Base-by-base conservation (phyloP, 53 echinoderm and acorn worm species). In the Hippasteria phrygiana region DNA sequence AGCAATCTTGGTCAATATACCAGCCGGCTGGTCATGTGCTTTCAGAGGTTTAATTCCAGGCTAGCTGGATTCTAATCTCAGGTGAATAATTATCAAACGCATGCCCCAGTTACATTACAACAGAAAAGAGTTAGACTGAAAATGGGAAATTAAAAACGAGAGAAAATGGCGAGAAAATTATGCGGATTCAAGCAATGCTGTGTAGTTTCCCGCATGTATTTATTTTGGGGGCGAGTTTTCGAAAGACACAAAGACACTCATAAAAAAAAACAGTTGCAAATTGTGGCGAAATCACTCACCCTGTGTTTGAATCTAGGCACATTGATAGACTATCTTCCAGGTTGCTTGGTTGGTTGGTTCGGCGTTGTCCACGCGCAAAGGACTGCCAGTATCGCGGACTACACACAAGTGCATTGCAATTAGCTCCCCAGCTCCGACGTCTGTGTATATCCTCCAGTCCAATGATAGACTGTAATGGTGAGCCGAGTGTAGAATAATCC, bases 1-100 rank as follows among this genome's bases (percentile, higher is more conserved):
- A 76, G 76, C 76, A 76, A 76, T 76, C 50, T 53, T 76, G 32
- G 76, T 76, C 76, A 76, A 76, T 50, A 59, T 59, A 59, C 59
- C 59, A 18, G 59, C 26, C 26, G 59, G 7, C 6, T 20, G 59
- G n/a, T n/a, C 27, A 59, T 59, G 26, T 26, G 8, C 26, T 59
- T 14, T 1, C n/a, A 59, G 59, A 59, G 26, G 59, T 22, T 16
- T 59, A 26, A 5, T 59, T 59, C 20, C 26, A 24, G 59, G 20
- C 26, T 20, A 22, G 26, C 27, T 59, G 59, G 26, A 59, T 24
- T 17, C 5, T 45, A 45, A 45, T 5, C 46, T 45, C 11, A 45
- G 6, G 11, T 45, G 46, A n/a, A n/a, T n/a, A n/a, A n/a, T n/a
- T n/a, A n/a, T n/a, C n/a, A n/a, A n/a, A n/a, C n/a, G n/a, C n/a